phyloP scores from a whole-genome alignment of 2,888 invertebrate species.

The Stomorhina lunata region DNA sequence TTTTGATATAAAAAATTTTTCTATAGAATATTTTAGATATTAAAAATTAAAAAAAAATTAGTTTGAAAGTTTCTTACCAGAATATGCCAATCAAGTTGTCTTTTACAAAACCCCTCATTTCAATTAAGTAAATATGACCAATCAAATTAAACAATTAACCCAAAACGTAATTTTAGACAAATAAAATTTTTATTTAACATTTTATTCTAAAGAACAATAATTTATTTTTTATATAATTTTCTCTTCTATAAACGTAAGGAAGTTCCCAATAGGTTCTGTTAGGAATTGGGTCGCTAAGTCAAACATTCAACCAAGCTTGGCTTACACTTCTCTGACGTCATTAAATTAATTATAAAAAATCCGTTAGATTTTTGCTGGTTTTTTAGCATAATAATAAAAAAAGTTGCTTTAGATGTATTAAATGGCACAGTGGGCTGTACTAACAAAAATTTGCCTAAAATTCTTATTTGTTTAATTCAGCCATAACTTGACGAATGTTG shows the following conservation, averaged over 20 bases:
- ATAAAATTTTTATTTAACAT: too few species aligned
- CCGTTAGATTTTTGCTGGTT: slow-evolving; percentile 50
- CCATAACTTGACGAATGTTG: neutral
- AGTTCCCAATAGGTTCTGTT: slow-evolving; percentile 20
- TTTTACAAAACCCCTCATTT: too few species aligned
- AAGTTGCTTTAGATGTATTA: slow-evolving; percentile 8
- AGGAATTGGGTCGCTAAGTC: slow-evolving; percentile 1
- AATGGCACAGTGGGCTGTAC: neutral
- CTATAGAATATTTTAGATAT: too few species aligned
- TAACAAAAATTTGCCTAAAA: neutral
- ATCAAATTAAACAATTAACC: too few species aligned
- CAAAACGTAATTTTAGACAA: too few species aligned
- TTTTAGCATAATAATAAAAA: neutral
- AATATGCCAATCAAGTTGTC: too few species aligned
- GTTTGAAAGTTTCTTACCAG: too few species aligned
- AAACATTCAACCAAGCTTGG: neutral
- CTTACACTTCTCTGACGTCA: slow-evolving; percentile 42
- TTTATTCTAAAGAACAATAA: neutral
- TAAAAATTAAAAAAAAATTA: too few species aligned
- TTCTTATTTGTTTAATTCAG: neutral
- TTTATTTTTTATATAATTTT: neutral
- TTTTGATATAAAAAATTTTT: too few species aligned
- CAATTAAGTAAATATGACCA: too few species aligned
- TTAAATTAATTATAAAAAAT: slow-evolving; percentile 25
- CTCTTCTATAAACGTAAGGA: slow-evolving; percentile 16